Evolutionary conservation across 2,888 invertebrate species (phyloP), one percentile per base, ranked within the genome.

Genomic region (Drosophila merina): DNA sequence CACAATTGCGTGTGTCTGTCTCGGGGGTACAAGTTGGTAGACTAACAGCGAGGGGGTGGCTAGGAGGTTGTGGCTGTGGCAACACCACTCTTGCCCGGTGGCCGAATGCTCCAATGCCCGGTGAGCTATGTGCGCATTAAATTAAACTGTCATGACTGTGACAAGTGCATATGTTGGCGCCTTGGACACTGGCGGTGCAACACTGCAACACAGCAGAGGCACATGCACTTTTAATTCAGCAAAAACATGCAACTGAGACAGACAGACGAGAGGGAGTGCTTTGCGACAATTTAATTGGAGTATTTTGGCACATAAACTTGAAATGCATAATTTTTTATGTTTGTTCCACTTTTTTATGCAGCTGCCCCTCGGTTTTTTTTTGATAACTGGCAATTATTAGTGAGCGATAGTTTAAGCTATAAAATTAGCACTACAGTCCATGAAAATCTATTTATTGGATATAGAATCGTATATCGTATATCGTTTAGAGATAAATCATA

Each of bases 61-160:
- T 28, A 2, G 5, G 9, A 7, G 25, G 31, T 20, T 20, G 20
- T 20, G 8, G 57, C 56, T 36, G 38, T 50, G 40, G 50, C 59
- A 50, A 42, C 60, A 36, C 33, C 62, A 45, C 30, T 57, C 30
- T 57, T 42, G 60, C 50, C 57, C 51, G 62, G 63, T 68, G 67
- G 68, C 68, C 68, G 47, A 8, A 33, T 63, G 63, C 63, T 63
- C 64, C 64, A 64, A 52, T 67, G 66, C 60, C 59, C 58, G 73
- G 86, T 84, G 85, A 85, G 82, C 85, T 86, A 85, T 85, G 84
- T 85, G 86, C 72, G 77, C 88, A 82, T 86, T 86, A 88, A 86
- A 85, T 86, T 85, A 82, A 86, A 88, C 86, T 86, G 86, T 86
- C 86, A 88, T 82, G 81, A 76, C 77, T 86, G 87, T 86, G 86